These are phyloP conservation scores for Heliconius ethilla DNA, from an alignment of 2,888 invertebrate species.

Conservation along the genomic window DNA sequence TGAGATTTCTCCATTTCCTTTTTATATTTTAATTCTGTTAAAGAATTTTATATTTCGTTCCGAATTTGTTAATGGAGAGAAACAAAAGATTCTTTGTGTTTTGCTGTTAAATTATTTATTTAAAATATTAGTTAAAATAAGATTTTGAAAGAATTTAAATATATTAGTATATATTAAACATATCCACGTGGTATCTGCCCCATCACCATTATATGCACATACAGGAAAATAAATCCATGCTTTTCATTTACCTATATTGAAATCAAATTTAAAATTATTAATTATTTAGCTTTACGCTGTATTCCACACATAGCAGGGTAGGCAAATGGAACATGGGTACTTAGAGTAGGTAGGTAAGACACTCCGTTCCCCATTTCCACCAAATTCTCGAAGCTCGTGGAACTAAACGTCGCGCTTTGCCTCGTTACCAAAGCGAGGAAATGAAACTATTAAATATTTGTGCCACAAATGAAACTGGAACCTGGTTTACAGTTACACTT, in stretches of 20 bases:
- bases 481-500: no score
- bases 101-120: background rate
- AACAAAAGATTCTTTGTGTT: background rate
- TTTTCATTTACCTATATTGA: background rate
- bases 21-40: background rate
- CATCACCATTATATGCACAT: background rate
- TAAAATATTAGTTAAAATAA: background rate
- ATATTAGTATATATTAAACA: background rate
- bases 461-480: no score
- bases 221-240: background rate
- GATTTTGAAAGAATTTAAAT: background rate
- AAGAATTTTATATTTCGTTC: background rate
- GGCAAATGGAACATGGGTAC: no score
- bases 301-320: no score
- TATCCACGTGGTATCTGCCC: background rate
- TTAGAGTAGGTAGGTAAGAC: no score
- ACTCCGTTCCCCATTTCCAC: no score
- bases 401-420: no score
- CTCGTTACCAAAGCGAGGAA: no score
- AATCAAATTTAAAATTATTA: no score
- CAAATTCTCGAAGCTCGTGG: no score
- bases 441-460: no score
- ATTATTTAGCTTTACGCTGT: no score
- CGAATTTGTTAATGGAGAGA: background rate
- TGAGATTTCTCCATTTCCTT: slow-evolving; percentile 6